These are phyloP conservation scores for Oreochromis mossambicus DNA, from an alignment of 2,797 vertebrate species.

Conservation along the genomic window DNA sequence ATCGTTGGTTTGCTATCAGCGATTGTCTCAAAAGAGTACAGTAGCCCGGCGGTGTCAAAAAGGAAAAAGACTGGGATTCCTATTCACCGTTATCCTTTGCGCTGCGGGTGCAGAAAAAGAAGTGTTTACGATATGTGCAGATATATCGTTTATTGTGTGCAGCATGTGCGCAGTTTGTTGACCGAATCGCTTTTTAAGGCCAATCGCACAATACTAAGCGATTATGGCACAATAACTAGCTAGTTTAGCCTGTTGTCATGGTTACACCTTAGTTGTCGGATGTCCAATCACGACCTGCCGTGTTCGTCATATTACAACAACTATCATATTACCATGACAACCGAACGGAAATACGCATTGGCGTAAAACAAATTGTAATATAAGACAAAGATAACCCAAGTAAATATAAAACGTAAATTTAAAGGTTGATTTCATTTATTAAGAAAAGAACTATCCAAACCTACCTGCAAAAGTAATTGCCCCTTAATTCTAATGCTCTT, in stretches of 20 bases:
- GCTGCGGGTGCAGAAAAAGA: not conserved
- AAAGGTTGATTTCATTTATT: not conserved
- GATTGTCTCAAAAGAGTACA: slow-evolving; percentile 41
- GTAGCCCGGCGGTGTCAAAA: slow-evolving; percentile 44
- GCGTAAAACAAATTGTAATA: not conserved
- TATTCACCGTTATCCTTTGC: not conserved
- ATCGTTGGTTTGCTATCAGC: slow-evolving; percentile 34
- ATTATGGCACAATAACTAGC: not conserved
- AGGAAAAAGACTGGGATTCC: not conserved
- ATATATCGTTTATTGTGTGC: not conserved
- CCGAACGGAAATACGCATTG: not conserved
- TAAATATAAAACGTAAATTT: not conserved
- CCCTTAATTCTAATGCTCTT: not conserved
- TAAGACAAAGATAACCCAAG: not conserved
- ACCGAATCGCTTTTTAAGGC: not conserved
- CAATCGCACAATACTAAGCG: not conserved
- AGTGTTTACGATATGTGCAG: not conserved
- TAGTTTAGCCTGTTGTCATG: not conserved
- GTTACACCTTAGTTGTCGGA: not conserved
- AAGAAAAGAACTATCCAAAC: not conserved
- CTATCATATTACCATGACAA: not conserved
- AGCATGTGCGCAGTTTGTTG: not conserved
- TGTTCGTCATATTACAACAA: not conserved
- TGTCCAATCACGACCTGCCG: not conserved
- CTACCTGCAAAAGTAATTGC: not conserved